Base-by-base conservation (phyloP, 2,888 invertebrate genomes). In the Phaonia tiefii region DNA sequence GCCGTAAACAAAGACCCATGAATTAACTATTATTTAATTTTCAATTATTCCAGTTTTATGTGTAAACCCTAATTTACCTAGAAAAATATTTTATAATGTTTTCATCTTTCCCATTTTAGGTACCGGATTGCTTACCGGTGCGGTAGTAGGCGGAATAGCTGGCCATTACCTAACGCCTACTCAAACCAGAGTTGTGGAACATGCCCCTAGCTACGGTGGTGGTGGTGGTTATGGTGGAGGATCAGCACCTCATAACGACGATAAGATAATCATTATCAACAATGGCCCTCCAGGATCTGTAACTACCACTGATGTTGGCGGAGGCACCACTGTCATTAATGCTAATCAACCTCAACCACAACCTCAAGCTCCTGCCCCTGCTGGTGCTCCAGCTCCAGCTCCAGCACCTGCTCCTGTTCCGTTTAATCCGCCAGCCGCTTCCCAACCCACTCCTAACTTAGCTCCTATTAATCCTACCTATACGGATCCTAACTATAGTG, bases 221-320 rank as follows among this genome's bases (percentile, higher is more conserved):
- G 85, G 84, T 42, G 82, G 85, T n/a, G 75, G 82, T 17, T 83
- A 85, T n/a, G 76, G 81, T 1, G 81, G 82, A 1, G 81, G 78
- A 3, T 75, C 63, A 7, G 67, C 39, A 44, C 69, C 71, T 11
- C 84, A 85, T 4, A 86, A 85, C n/a, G 88, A 89, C 1, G 90
- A 90, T 46, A 87, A 83, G 79, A 88, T 90, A 54, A 89, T 90
- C 2, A 90, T 90, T n/a, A 90, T 90, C 13, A 90, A 90, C 74
- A 90, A 90, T 77, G 90, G 90, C 63, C 89, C 89, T 13, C 90
- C 89, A 0, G 89, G 89, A 7, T 88, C 89, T 7, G 89, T 89
- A 63, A 86, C 89, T 42, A 88, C 89, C 1, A 83, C 84, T 0
- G 86, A 86, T 42, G 85, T 81, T 1, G 88, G 87, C 4, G 80